These are phyloP conservation scores for Nymphalis c-album DNA, from an alignment of 2,888 invertebrate species.

Conservation along the genomic window DNA sequence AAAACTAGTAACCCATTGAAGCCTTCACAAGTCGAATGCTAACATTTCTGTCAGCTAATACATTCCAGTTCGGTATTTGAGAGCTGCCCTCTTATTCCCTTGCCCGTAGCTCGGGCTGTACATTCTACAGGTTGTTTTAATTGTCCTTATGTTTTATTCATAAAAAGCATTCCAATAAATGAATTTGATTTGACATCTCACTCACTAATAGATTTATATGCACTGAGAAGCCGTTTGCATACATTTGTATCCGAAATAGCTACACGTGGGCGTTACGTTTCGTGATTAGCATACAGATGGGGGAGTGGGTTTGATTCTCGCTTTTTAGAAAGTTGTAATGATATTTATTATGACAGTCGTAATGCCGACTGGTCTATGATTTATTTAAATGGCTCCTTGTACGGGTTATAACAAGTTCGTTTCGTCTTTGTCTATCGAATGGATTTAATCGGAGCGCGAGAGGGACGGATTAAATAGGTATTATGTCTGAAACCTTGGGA, in stretches of 20 bases:
- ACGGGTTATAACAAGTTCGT: slow-evolving; percentile 32
- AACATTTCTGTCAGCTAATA: not conserved
- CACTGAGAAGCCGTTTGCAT: slow-evolving; percentile 47
- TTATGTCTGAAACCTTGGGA: slow-evolving; percentile 24
- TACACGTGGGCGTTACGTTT: slow-evolving; percentile 43
- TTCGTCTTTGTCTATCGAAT: slow-evolving; percentile 26
- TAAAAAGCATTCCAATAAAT: slow-evolving; percentile 37
- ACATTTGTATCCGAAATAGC: slow-evolving; percentile 44
- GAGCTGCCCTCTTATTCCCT: not conserved
- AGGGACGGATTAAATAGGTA: slow-evolving; percentile 13
- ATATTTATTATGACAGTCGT: slow-evolving; percentile 49
- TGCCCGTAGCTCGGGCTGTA: not conserved
- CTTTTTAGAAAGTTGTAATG: slow-evolving; percentile 52
- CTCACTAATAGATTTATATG: slow-evolving; percentile 47
- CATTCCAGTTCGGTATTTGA: slow-evolving; percentile 1
- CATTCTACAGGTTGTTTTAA: slow-evolving; percentile 17
- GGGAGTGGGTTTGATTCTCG: slow-evolving; percentile 47
- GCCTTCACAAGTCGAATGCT: not conserved
- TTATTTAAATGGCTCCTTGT: slow-evolving; percentile 43
- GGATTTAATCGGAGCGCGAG: not conserved
- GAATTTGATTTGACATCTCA: slow-evolving; percentile 46
- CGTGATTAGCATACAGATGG: slow-evolving; percentile 52
- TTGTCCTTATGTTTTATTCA: slow-evolving; percentile 39
- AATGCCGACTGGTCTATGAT: slow-evolving; percentile 44
- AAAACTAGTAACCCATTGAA: not conserved